Conservation (phyloP, 2,113 vertebrate genomes). For the Emberiza fucata region DNA sequence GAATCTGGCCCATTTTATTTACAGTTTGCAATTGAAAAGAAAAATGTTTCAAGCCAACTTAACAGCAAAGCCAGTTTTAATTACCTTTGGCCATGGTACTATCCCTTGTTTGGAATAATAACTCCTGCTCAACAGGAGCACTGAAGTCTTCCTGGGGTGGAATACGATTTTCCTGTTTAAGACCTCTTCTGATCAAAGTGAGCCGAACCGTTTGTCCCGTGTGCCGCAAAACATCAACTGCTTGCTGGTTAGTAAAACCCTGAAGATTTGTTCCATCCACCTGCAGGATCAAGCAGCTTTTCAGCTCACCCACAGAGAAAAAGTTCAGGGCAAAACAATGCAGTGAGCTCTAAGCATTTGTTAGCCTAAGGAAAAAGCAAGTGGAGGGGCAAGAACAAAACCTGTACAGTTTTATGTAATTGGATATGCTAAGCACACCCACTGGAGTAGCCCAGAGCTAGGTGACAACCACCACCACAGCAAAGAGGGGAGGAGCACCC, state of each 20-base stretch:
- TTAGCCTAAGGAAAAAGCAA: background rate
- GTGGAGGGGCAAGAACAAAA: background rate
- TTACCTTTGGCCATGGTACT: constrained; percentile 64
- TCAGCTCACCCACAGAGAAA: background rate
- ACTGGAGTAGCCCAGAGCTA: background rate
- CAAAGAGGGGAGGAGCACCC: background rate
- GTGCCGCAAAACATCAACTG: constrained; percentile 90
- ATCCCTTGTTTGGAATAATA: constrained; percentile 55
- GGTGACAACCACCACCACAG: background rate
- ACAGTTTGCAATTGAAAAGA: background rate
- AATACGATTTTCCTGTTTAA: constrained; percentile 75
- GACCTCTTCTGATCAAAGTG: constrained; percentile 82
- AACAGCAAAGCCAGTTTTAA: background rate
- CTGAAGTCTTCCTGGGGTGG: constrained; percentile 31
- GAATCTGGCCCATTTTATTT: background rate
- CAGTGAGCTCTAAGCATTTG: background rate
- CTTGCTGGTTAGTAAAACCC: constrained; percentile 95
- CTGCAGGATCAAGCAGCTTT: constrained; percentile 68
- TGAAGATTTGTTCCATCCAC: constrained; percentile 93
- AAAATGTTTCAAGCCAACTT: background rate
- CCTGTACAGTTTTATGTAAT: rapidly evolving
- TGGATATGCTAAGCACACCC: background rate
- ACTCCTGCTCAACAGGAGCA: constrained; percentile 58
- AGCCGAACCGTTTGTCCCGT: constrained; percentile 89
- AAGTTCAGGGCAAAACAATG: background rate